Conservation (phyloP, 2,113 vertebrate species). For the Chiloscyllium plagiosum region DNA sequence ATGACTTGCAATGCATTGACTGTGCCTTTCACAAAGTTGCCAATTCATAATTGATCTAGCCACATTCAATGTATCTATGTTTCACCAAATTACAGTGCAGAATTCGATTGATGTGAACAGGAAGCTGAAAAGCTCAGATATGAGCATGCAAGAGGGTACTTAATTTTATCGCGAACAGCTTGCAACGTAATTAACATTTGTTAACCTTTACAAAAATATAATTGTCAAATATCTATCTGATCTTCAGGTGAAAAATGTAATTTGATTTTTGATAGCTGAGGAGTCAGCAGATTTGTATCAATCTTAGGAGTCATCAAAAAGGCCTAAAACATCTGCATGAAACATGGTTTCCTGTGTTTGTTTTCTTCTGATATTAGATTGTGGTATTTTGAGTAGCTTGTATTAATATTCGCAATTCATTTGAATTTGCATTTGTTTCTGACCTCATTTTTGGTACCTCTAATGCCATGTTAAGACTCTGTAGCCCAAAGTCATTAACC, state of each 20-base stretch:
- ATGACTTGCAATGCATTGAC: not conserved
- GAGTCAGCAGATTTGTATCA: not conserved
- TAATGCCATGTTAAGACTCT: not conserved
- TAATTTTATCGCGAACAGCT: not conserved
- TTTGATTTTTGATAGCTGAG: not conserved
- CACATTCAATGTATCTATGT: too few species aligned
- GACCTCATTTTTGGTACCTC: not conserved
- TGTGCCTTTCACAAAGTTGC: not conserved
- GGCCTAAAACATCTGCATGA: conserved; percentile 22
- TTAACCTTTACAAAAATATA: not conserved
- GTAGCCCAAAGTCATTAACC: not conserved
- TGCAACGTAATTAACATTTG: not conserved
- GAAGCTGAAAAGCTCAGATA: not conserved
- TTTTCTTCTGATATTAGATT: not conserved
- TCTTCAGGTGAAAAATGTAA: conserved; percentile 1
- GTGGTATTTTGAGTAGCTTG: not conserved
- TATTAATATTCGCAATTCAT: not conserved
- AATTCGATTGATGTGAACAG: not conserved
- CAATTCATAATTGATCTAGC: not conserved
- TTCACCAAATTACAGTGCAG: not conserved
- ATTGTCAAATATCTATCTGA: not conserved
- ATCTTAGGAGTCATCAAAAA: not conserved
- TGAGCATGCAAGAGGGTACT: not conserved
- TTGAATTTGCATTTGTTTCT: not conserved
- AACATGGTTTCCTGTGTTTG: conserved; percentile 7